Conservation (phyloP, 2,113 vertebrate genomes). For the Proteles cristata region DNA sequence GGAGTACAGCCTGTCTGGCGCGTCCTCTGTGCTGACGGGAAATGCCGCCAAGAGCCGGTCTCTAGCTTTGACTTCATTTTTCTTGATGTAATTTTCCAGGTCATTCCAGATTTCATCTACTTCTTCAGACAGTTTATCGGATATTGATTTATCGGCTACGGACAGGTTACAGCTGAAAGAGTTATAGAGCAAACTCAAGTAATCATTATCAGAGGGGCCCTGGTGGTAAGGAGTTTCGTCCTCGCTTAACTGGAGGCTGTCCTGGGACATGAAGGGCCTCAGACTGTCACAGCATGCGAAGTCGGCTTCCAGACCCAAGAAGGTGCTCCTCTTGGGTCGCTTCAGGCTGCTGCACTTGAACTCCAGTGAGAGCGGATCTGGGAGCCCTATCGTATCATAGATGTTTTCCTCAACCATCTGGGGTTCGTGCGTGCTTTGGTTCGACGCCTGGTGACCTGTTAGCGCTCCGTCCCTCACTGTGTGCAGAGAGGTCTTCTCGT, state of each 20-base stretch:
- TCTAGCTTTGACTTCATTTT: constrained; percentile 94
- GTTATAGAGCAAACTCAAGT: constrained; percentile 83
- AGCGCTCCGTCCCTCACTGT: constrained; percentile 61
- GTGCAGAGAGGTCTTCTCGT: constrained; percentile 50
- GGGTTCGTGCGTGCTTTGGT: constrained; percentile 86
- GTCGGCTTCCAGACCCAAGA: constrained; percentile 88
- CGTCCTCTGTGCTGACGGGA: constrained; percentile 91
- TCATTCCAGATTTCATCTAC: constrained; percentile 99
- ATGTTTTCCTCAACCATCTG: constrained; percentile 93
- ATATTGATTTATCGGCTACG: constrained; percentile 84
- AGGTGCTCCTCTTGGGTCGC: constrained; percentile 82
- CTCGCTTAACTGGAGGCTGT: constrained; percentile 91
- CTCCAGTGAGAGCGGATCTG: constrained; percentile 83
- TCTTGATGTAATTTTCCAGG: constrained; percentile 98
- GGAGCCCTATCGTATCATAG: constrained; percentile 94
- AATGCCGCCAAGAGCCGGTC: constrained; percentile 95
- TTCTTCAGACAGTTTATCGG: constrained; percentile 93
- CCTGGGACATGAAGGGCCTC: constrained; percentile 90
- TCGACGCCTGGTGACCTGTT: constrained; percentile 49
- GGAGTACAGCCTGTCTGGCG: constrained; percentile 71
- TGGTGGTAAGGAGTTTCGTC: constrained; percentile 85
- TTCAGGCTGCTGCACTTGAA: constrained; percentile 73
- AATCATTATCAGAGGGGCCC: constrained; percentile 85
- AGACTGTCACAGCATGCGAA: constrained; percentile 85
- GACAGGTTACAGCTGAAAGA: constrained; percentile 88